Conservation (phyloP, 2,888 invertebrate genomes). For the Latrodectus hesperus region DNA sequence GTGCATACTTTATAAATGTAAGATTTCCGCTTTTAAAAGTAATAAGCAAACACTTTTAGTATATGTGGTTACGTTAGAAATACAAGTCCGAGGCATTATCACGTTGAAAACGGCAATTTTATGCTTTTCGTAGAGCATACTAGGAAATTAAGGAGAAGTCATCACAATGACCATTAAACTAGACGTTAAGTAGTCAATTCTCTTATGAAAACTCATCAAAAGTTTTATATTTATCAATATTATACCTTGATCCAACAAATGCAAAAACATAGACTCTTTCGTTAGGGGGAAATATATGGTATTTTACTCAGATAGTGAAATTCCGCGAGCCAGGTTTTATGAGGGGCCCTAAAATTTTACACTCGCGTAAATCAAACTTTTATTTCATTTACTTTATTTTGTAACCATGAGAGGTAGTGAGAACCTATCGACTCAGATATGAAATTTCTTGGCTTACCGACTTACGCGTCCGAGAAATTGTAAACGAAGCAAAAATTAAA, state of each 20-base stretch:
- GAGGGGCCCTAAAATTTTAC: slow-evolving; percentile 59
- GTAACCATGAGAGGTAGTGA: slow-evolving; percentile 3
- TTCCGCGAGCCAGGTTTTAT: slow-evolving; percentile 28
- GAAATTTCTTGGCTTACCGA: slow-evolving; percentile 3
- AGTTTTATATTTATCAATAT: slow-evolving; percentile 35
- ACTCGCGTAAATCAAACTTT: slow-evolving; percentile 61
- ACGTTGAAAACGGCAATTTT: too few species aligned
- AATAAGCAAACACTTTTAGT: too few species aligned
- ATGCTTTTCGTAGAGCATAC: too few species aligned
- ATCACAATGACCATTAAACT: too few species aligned
- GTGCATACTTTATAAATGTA: too few species aligned
- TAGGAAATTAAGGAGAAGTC: too few species aligned
- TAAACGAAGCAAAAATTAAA: slow-evolving; percentile 58
- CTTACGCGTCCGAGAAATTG: slow-evolving; percentile 17
- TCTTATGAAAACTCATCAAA: slow-evolving; percentile 11
- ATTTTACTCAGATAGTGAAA: slow-evolving; percentile 8
- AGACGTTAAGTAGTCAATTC: background rate
- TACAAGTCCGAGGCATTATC: too few species aligned
- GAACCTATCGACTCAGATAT: background rate
- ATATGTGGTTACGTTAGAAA: too few species aligned
- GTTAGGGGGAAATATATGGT: background rate
- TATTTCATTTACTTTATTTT: slow-evolving; percentile 59
- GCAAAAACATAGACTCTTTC: slow-evolving; percentile 47
- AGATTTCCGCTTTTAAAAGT: too few species aligned
- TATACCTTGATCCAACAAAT: slow-evolving; percentile 17